Evolutionary conservation across 2,797 vertebrate species (phyloP).

Genomic region (Manis javanica): DNA sequence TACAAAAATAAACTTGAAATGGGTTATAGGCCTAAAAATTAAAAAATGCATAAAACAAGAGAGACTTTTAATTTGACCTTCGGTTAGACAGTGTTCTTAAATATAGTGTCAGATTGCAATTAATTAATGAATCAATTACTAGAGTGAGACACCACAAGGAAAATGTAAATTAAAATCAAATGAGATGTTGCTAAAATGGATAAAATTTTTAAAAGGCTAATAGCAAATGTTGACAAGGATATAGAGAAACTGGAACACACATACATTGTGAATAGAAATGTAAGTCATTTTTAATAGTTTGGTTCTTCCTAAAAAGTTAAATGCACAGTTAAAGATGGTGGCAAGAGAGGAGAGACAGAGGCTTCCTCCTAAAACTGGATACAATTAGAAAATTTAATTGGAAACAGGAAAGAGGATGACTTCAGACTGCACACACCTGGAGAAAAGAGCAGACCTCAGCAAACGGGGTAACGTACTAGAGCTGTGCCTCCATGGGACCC

Average conservation of each 20-base stretch:
- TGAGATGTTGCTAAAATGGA: neutral
- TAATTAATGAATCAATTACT: neutral
- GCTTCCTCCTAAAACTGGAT: no score
- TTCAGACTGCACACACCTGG: no score
- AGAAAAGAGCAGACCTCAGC: no score
- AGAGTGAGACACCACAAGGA: neutral
- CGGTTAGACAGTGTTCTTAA: neutral
- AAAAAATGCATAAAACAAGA: neutral
- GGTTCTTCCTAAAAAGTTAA: neutral
- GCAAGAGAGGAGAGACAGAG: no score
- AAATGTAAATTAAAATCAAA: neutral
- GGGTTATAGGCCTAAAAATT: neutral
- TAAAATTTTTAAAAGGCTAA: neutral
- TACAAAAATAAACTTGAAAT: neutral
- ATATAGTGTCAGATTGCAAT: neutral
- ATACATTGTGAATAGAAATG: neutral
- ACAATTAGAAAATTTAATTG: no score
- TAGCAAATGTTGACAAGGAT: neutral
- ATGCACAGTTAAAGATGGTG: neutral
- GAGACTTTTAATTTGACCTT: neutral
- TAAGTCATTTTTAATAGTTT: neutral
- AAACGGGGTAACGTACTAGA: no score
- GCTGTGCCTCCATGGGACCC: no score
- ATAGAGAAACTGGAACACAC: neutral
- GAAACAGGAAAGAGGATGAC: no score